Base-by-base conservation (phyloP, 2,113 vertebrate species). In the Rallus limicola region DNA sequence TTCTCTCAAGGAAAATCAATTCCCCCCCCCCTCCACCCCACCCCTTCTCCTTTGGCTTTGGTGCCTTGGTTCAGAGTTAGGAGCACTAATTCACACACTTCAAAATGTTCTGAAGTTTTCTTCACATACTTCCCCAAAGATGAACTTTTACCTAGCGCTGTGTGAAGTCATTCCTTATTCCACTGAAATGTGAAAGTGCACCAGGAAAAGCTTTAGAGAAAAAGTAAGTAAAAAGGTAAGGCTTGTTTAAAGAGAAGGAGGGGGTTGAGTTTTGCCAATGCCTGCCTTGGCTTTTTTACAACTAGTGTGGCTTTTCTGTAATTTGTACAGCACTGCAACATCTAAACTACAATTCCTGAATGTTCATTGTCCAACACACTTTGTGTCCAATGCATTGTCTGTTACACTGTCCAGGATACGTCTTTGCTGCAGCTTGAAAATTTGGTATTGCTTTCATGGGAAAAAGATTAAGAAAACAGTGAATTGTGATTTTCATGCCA, bases 1-100 rank as follows among this genome's bases (percentile, higher is more conserved):
- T 85, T 21, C 69, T 92, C 82, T 93, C 80, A 86, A 92, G 80
- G 94, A 95, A 92, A 92, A 94, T 96, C 93, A 77, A 87, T 94
- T 48, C 23, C 6, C 10, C 48, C 10, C 21, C 50, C 26, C 17
- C n/a, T n/a, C n/a, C n/a, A n/a, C 23, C 6, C 10, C 48, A 5
- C 21, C 50, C 26, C 29, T 31, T 25, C 24, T 90, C 59, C 82
- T 81, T 84, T 84, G 80, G 36, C 77, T 95, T 89, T 72, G 69
- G 62, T 34, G 59, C 55, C 72, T 87, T 87, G 31, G 53, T 79
- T 93, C 91, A 89, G 88, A 95, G 77, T 72, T 55, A 82, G 80
- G 44, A 84, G 40, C 62, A 76, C 44, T 92, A 85, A 92, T 93
- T 90, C 83, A 64, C 28, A 55, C 20, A 55, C 91, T 94, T 94